Evolutionary conservation across 2,888 invertebrate species (phyloP).

Genomic region (Caenorhabditis sp.): DNA sequence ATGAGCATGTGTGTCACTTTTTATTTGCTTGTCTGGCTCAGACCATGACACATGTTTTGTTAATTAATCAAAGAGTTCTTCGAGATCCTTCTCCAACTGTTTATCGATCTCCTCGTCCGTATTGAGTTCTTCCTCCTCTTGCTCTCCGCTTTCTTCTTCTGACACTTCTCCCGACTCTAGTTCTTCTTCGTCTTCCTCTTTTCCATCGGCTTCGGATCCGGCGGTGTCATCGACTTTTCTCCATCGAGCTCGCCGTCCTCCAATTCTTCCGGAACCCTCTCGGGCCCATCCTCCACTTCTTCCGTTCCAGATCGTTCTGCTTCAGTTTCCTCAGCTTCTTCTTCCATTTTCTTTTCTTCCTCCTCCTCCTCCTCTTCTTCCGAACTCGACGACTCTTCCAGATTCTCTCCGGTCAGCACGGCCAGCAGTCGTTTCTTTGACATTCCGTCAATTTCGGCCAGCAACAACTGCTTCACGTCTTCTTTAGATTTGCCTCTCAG

Average conservation of each 20-base stretch:
- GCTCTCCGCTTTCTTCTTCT: not conserved
- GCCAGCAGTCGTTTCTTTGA: slow-evolving; percentile 45
- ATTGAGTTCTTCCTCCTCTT: slow-evolving; percentile 11
- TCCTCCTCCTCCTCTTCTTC: slow-evolving; percentile 32
- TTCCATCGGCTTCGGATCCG: not conserved
- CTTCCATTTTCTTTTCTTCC: slow-evolving; percentile 11
- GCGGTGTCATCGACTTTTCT: not conserved
- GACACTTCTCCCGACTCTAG: not conserved
- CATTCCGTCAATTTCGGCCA: slow-evolving; percentile 54
- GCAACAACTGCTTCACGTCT: slow-evolving; percentile 43
- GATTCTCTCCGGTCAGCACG: slow-evolving; percentile 35
- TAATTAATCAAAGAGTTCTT: slow-evolving; percentile 13
- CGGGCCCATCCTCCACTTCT: not conserved
- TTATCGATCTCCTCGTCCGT: slow-evolving; percentile 41
- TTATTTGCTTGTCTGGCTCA: slow-evolving; percentile 4
- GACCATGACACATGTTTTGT: not conserved
- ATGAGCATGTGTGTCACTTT: slow-evolving; percentile 11
- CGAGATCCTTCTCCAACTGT: slow-evolving; percentile 33
- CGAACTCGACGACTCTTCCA: slow-evolving; percentile 52
- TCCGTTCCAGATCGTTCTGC: too few relatives aligned
- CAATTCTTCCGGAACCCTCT: not conserved
- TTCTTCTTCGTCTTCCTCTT: not conserved
- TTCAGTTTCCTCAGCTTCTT: slow-evolving; percentile 6
- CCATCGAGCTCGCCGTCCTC: slow-evolving; percentile 4
- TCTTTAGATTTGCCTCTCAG: slow-evolving; percentile 45